phyloP scores from a whole-genome alignment of 2,797 vertebrate species.

The Gallirallus australis region DNA sequence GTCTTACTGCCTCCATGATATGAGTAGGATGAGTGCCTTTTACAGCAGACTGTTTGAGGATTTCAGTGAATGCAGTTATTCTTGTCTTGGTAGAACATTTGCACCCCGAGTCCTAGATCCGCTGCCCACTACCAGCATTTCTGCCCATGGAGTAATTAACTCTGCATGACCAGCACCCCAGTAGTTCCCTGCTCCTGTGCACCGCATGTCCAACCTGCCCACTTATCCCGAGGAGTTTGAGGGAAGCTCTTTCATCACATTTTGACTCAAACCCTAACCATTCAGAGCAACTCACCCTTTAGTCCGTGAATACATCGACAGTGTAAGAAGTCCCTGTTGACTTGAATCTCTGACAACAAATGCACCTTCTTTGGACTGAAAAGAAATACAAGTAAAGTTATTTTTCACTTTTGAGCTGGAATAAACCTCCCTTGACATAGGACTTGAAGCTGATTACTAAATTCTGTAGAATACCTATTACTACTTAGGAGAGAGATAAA shows the following conservation, averaged over 20 bases:
- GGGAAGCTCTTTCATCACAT: neutral
- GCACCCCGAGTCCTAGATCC: neutral
- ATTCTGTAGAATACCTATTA: neutral
- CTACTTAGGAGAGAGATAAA: neutral
- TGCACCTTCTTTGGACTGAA: constrained; percentile 86
- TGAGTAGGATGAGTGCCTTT: accelerated
- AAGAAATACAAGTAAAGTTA: constrained; percentile 49
- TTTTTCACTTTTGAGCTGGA: neutral
- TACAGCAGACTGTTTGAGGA: neutral
- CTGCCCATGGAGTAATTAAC: neutral
- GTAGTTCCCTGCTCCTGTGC: neutral
- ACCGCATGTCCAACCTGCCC: neutral
- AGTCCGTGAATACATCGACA: constrained; percentile 84
- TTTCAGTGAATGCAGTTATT: neutral
- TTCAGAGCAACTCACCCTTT: constrained; percentile 74
- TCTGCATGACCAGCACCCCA: neutral
- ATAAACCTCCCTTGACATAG: neutral
- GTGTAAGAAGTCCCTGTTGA: constrained; percentile 83
- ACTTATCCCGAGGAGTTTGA: neutral
- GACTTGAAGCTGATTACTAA: neutral
- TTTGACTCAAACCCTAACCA: neutral
- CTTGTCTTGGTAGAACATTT: neutral
- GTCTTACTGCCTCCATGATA: neutral
- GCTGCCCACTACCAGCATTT: neutral
- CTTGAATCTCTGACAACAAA: constrained; percentile 91